phyloP scores from a whole-genome alignment of 2,888 invertebrate genomes.

The Orthosia incerta region DNA sequence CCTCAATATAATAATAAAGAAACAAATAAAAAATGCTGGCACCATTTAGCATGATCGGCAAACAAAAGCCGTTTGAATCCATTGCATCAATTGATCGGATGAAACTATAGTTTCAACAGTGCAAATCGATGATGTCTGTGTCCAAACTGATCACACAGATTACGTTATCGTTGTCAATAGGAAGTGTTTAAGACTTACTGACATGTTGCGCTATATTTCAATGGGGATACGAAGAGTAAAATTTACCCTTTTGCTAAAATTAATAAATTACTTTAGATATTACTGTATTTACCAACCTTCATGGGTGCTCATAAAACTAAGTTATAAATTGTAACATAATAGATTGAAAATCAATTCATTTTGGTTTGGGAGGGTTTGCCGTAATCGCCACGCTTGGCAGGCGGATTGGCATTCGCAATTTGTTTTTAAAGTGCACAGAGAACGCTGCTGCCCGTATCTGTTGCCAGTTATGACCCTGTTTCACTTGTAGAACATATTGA shows the following conservation, averaged over 20 bases:
- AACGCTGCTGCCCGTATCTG: no score
- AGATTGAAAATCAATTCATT: no score
- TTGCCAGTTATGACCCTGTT: no score
- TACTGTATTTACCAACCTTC: no score
- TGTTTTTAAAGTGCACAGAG: no score
- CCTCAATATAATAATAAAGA: no score
- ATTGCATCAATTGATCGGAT: slow-evolving; percentile 54
- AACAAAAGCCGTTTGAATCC: slow-evolving; percentile 38
- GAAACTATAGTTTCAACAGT: slow-evolving; percentile 48
- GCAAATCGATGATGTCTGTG: slow-evolving; percentile 52
- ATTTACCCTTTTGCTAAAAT: background rate
- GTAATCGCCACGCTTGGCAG: no score
- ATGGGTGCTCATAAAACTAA: no score
- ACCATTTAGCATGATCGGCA: slow-evolving; percentile 10
- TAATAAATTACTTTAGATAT: background rate
- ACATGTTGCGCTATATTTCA: slow-evolving; percentile 22
- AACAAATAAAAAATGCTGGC: background rate
- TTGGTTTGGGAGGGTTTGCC: no score
- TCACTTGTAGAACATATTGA: background rate
- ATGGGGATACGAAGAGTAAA: background rate
- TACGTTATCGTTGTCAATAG: slow-evolving; percentile 34
- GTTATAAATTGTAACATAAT: no score
- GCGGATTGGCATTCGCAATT: no score
- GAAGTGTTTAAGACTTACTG: slow-evolving; percentile 26
- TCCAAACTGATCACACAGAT: slow-evolving; percentile 50